Base-by-base conservation (phyloP, 2,113 vertebrate species). In the Potamarius usumacintae region DNA sequence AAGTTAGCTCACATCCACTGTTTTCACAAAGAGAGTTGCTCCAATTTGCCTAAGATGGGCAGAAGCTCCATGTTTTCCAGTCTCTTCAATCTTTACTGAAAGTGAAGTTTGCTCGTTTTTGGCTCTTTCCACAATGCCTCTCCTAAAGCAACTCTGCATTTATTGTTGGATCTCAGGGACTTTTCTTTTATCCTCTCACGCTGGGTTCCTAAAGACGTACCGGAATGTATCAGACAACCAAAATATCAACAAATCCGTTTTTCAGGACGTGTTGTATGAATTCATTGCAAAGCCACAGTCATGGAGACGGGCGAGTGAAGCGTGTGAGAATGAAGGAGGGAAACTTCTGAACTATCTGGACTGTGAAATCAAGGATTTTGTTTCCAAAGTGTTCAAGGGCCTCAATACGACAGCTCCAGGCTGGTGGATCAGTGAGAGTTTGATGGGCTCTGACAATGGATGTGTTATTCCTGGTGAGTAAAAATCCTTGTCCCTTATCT, bases 351-450 rank as follows among this genome's bases (percentile, higher is more conserved):
- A 78, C 14, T 30, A 65, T 58, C 78, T 92, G 6, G 90, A 90
- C 65, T 88, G 55, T 20, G 63, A 83, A 0, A 76, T 91, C 9
- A 88, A 91, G 87, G 42, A 71, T 1, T 92, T 92, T 76, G 88
- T 95, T 58, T 79, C 83, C 25, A 87, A 91, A 30, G 81, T 91
- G 78, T 67, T 53, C 22, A 85, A 5, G 63, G 83, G 83, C 2
- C 50, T 30, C 82, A 74, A 87, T 4, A 72, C 4, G 20, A 48
- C 34, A 5, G 58, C 91, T 27, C 76, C 90, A 10, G 92, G 89
- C 1, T 96, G 92, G 94, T 96, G 96, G 96, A 90, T 96, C 12
- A 92, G 91, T 20, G 50, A 90, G 22, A 60, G 52, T 22, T 30
- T 89, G 88, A 53, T 18, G 22, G 84, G 42, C 20, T 27, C 25